phyloP scores from a whole-genome alignment of 2,888 invertebrate species.

The Melinopterus prodromus region DNA sequence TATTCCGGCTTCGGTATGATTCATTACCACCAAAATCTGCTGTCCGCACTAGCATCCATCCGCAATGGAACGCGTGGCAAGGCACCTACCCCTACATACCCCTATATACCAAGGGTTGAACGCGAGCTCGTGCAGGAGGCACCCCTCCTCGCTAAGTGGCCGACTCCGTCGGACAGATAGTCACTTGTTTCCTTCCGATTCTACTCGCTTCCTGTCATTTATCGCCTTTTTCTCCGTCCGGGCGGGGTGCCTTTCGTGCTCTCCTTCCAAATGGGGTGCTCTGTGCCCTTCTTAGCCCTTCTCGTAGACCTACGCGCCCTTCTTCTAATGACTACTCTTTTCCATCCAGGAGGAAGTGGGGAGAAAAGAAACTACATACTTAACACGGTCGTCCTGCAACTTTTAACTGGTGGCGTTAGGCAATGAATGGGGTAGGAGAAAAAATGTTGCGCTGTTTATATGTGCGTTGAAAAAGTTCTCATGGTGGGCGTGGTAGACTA shows the following conservation, averaged over 20 bases:
- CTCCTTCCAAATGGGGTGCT: not conserved
- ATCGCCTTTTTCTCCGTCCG: slow-evolving; percentile 47
- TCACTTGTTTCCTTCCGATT: slow-evolving; percentile 51
- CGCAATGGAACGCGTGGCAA: not conserved
- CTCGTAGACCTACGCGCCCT: not conserved
- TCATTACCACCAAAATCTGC: slow-evolving; percentile 14
- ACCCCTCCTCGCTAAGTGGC: not conserved
- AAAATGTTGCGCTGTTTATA: not conserved
- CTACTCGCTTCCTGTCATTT: slow-evolving; percentile 50
- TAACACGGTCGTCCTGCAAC: not conserved
- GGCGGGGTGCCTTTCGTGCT: not conserved
- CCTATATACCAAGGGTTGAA: not conserved
- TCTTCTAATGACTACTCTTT: slow-evolving; percentile 8
- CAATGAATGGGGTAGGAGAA: not conserved
- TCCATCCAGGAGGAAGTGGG: not conserved
- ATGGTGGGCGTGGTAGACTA: not conserved
- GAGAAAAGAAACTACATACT: not conserved
- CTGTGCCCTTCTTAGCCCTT: not conserved
- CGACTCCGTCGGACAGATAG: slow-evolving; percentile 31
- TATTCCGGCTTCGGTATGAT: not conserved
- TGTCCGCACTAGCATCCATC: not conserved
- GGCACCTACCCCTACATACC: not conserved
- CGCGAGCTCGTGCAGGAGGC: not conserved
- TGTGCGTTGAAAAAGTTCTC: not conserved
- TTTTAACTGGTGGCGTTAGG: slow-evolving; percentile 14